Evolutionary conservation across 2,797 vertebrate species (phyloP).

Genomic region (Chromobotia macracanthus): DNA sequence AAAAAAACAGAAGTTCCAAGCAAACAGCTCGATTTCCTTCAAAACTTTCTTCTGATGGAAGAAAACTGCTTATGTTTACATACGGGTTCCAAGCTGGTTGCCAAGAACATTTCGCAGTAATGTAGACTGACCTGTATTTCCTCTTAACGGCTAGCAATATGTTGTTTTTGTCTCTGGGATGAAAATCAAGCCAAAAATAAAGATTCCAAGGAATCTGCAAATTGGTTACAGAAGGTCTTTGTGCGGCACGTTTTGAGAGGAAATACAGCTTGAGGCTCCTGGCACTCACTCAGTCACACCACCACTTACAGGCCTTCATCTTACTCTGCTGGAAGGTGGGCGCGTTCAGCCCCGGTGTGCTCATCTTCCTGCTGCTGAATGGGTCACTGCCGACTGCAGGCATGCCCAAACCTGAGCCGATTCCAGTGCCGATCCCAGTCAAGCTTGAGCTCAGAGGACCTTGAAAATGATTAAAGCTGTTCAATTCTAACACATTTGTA

Average conservation of each 20-base stretch:
- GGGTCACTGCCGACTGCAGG: slow-evolving; percentile 91
- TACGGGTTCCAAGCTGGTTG: slow-evolving; percentile 59
- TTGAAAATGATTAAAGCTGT: slow-evolving; percentile 55
- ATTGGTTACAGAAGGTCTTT: slow-evolving; percentile 20
- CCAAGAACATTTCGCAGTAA: slow-evolving; percentile 70
- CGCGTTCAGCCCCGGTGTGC: slow-evolving; percentile 96
- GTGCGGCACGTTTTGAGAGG: slow-evolving; percentile 52
- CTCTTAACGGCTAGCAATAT: slow-evolving; percentile 54
- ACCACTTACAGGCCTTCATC: slow-evolving; percentile 95
- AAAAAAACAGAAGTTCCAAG: slow-evolving; percentile 5
- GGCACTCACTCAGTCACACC: slow-evolving; percentile 87
- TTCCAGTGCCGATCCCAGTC: no score
- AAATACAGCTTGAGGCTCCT: slow-evolving; percentile 75
- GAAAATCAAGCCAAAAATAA: background rate
- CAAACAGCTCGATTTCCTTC: slow-evolving; percentile 32
- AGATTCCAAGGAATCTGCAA: background rate
- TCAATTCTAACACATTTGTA: background rate
- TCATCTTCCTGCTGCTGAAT: slow-evolving; percentile 96
- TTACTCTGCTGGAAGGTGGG: slow-evolving; percentile 99
- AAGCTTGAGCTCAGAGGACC: slow-evolving; percentile 90
- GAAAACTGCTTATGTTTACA: background rate
- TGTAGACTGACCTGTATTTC: slow-evolving; percentile 78
- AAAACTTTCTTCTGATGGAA: background rate
- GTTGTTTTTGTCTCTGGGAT: background rate
- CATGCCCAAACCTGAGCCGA: slow-evolving; percentile 90